phyloP scores from a whole-genome alignment of 2,888 invertebrate genomes.

The Uropetala carovei region DNA sequence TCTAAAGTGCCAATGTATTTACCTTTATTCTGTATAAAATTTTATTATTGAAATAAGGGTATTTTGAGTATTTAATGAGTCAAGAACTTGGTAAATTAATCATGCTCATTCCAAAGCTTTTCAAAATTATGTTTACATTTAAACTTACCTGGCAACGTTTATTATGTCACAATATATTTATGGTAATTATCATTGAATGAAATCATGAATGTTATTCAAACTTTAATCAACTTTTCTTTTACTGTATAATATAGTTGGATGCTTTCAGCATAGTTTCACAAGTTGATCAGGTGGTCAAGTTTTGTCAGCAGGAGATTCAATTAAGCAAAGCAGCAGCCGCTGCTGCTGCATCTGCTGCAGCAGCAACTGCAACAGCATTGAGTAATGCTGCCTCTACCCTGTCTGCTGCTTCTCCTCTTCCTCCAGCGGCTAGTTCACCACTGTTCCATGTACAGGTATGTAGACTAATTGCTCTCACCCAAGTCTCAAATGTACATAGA shows the following conservation, averaged over 20 bases:
- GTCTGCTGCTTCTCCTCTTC: conserved; percentile 64
- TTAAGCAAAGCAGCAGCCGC: conserved; percentile 78
- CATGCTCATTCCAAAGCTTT: no score
- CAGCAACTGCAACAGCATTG: conserved; percentile 63
- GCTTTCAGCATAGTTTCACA: conserved; percentile 74
- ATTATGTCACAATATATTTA: no score
- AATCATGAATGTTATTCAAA: no score
- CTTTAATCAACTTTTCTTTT: neutral
- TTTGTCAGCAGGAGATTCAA: conserved; percentile 81
- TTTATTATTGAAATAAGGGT: no score
- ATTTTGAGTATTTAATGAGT: no score
- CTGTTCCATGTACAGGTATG: conserved; percentile 31
- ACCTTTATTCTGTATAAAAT: no score
- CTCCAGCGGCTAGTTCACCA: neutral
- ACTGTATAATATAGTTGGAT: neutral
- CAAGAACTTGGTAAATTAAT: no score
- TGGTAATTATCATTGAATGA: no score
- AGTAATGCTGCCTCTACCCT: conserved; percentile 64
- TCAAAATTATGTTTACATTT: no score
- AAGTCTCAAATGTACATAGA: no score
- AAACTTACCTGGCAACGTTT: no score
- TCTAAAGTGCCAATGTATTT: no score
- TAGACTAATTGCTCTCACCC: neutral
- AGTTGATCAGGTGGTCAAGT: conserved; percentile 83
- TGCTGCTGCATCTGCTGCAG: conserved; percentile 69